A percentile compares a stretch with the other conserved stretches of the same genome.
phyloP scores from a whole-genome alignment of 2,797 vertebrate species.

The Phoebastria nigripes region DNA sequence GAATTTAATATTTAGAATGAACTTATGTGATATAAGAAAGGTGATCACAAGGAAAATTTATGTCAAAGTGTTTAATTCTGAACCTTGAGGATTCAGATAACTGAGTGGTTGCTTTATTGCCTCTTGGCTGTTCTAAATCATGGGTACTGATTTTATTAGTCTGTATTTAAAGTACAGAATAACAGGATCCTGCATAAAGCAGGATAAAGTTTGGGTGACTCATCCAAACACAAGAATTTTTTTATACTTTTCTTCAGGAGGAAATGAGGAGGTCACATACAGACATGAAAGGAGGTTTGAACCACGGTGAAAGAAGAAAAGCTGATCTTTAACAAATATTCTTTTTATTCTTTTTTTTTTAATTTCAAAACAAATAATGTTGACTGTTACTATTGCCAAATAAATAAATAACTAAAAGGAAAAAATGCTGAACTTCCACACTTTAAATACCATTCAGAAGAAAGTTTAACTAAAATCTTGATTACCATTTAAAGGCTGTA shows the following conservation, averaged over 20 bases:
- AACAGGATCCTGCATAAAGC: neutral
- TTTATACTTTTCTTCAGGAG: neutral
- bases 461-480: constrained; percentile 7
- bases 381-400: neutral
- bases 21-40: neutral
- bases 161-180: neutral
- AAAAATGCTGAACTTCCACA: neutral
- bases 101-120: neutral
- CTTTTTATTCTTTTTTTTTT: neutral
- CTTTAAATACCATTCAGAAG: neutral
- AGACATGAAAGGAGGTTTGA: neutral
- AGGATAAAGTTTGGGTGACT: constrained; percentile 4
- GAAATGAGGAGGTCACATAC: neutral
- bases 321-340: neutral
- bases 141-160: neutral
- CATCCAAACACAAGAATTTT: neutral
- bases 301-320: neutral
- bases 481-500: neutral
- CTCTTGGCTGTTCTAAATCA: neutral
- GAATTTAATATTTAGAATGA: neutral
- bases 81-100: neutral
- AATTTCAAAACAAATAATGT: neutral
- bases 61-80: neutral
- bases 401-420: constrained; percentile 10
- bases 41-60: neutral